Base-by-base conservation (phyloP, 2,797 vertebrate genomes). In the Myiotriccus ornatus region DNA sequence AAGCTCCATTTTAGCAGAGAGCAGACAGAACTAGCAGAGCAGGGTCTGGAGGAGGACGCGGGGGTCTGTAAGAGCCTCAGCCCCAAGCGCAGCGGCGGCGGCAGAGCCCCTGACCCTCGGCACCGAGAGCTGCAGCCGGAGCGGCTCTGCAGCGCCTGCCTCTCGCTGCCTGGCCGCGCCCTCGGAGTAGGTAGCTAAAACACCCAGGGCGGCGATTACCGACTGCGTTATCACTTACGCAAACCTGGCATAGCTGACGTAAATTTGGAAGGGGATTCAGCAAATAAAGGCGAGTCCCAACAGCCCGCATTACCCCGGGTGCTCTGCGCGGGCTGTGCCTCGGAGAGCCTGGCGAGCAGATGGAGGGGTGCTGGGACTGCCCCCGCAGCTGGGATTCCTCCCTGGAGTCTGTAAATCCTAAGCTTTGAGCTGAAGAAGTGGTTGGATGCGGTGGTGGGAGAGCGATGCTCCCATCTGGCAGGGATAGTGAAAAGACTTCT, bases 1-100 rank as follows among this genome's bases (percentile, higher is more conserved):
- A 73, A 69, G 47, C 30, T 71, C 34, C 15, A 0, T 75, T 92
- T 91, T 60, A 64, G 17, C 25, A 22, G 55, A 77, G 7, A 44
- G 7, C 12, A 21, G n/a, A 46, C 20, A 20, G 30, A 90, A 69
- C 23, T 60, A 4, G 4, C 5, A 59, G 37, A 55, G 14, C 28
- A 60, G 32, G 2, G 6, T 15, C 57, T 46, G 60, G 23, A 53
- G 46, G 16, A 37, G 44, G 18, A 9, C 3, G 4, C 1, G 27
- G 17, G 27, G 35, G 11, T 83, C 37, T 18, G 28, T 17, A 5
- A 14, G 34, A 70, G 62, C 32, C 57, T 52, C 44, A 7, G 11
- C 21, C 32, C 52, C 44, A 6, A 28, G 39, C 1, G 0, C 50
- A 27, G 53, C 9, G 3, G 0, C 46, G 28, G 49, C 8, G 3